Base-by-base conservation (phyloP, 2,888 invertebrate genomes). In the Schizotus pectinicornis region DNA sequence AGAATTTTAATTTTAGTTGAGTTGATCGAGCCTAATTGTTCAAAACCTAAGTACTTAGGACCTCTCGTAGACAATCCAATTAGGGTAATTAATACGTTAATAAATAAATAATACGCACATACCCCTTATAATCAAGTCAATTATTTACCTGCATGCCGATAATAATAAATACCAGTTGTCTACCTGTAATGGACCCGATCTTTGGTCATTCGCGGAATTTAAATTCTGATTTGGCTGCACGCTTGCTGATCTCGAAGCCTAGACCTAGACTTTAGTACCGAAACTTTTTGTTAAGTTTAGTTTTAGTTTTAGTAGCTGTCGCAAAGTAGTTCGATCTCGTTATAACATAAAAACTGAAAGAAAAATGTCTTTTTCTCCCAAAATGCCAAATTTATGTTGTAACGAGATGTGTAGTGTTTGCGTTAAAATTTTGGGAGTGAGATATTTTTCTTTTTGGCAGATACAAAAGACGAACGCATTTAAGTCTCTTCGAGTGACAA, bases 391-490 rank as follows among this genome's bases (percentile, higher is more conserved):
- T 76, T 77, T 78, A 76, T 79, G 79, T 80, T 79, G 76, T 80
- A 80, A 80, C 80, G 80, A 80, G 80, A 80, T 79, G 67, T 54
- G 47, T 52, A 51, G 50, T 47, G 41, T 67, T 55, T 60, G 59
- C 60, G 57, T 59, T 60, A 61, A 65, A 64, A 70, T 75, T 77
- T 78, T 79, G 79, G 80, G 79, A 79, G 79, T 79, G 74, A 81
- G 82, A 83, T 82, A 79, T 82, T 83, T 81, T 83, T 84, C 73
- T 77, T 83, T 84, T 84, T 82, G 81, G 72, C 87, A 89, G 89
- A 89, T 86, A 86, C 86, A 79, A 88, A 86, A 81, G 88, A 88
- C 79, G 88, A 88, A 82, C 86, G 86, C 82, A 88, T 88, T 83
- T 89, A 77, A 73, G 5, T 22, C 22, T 63, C 67, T 42, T 55